These are phyloP conservation scores for Acipenser ruthenus DNA, from an alignment of 2,797 vertebrate genomes.

Conservation along the genomic window DNA sequence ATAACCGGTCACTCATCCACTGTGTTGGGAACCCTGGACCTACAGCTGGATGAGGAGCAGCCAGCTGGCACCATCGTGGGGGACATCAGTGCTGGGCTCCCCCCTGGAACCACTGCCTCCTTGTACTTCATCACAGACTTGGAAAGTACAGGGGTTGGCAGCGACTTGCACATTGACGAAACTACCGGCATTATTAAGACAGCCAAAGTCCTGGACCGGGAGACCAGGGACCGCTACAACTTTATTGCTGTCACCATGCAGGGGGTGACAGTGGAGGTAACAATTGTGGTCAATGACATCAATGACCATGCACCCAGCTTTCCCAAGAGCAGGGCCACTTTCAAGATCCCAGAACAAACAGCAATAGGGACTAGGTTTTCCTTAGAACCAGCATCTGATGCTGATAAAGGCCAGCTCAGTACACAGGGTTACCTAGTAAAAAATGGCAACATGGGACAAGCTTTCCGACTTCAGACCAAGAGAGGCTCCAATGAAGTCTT, in stretches of 20 bases:
- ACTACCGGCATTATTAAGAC: slow-evolving; percentile 91
- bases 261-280: slow-evolving; percentile 84
- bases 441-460: slow-evolving; percentile 76
- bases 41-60: slow-evolving; percentile 94
- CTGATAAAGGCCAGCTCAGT: slow-evolving; percentile 73
- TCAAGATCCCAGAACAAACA: slow-evolving; percentile 87
- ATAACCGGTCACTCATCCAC: slow-evolving; percentile 50
- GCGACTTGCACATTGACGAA: slow-evolving; percentile 86
- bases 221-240: slow-evolving; percentile 81
- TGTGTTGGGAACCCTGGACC: slow-evolving; percentile 70
- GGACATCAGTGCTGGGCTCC: slow-evolving; percentile 89
- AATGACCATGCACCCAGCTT: slow-evolving; percentile 87
- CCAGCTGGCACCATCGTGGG: slow-evolving; percentile 89
- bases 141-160: slow-evolving; percentile 81
- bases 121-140: slow-evolving; percentile 95
- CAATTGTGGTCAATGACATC: slow-evolving; percentile 85
- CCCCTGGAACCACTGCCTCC: slow-evolving; percentile 72
- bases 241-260: slow-evolving; percentile 95
- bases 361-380: slow-evolving; percentile 79
- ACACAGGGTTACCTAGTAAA: slow-evolving; percentile 89
- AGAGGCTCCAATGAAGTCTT: slow-evolving; percentile 75
- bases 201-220: slow-evolving; percentile 83
- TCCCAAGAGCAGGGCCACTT: slow-evolving; percentile 53
- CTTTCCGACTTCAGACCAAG: slow-evolving; percentile 81
- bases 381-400: slow-evolving; percentile 82